Percentiles rank a stretch among this genome's conserved stretches.
Evolutionary conservation across 1,140 invertebrate genomes (phyloP).

Genomic region (Parapsyche elsis): DNA sequence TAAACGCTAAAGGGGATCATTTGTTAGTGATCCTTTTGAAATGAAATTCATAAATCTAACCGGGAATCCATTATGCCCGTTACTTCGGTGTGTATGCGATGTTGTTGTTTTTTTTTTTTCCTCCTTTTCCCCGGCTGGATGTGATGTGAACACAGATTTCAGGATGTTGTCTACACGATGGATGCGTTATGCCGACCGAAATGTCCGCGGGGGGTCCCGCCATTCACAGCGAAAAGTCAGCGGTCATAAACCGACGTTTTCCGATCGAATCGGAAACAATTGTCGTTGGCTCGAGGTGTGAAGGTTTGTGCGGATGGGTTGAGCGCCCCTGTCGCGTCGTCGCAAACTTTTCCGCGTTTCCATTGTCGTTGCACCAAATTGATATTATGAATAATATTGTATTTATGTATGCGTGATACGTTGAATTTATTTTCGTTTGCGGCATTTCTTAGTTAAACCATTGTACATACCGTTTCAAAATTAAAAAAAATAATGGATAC

Average conservation of each 20-base stretch:
- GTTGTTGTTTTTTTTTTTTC: constrained; percentile 16
- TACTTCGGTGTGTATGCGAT: neutral
- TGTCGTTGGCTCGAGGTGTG: neutral
- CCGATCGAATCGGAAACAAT: neutral
- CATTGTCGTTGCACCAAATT: constrained; percentile 49
- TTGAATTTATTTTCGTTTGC: too few species aligned
- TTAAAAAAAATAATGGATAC: too few species aligned
- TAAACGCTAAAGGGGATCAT: constrained; percentile 46
- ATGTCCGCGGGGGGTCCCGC: constrained; percentile 23
- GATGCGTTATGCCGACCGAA: constrained; percentile 39
- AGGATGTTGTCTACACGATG: constrained; percentile 53
- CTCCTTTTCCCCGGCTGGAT: constrained; percentile 7
- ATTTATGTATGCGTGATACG: too few species aligned
- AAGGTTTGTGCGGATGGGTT: neutral
- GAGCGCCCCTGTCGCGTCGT: constrained; percentile 19
- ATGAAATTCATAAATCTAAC: constrained; percentile 54
- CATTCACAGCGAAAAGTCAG: constrained; percentile 27
- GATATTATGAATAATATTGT: constrained; percentile 31
- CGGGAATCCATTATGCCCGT: constrained; percentile 41
- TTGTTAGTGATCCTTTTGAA: constrained; percentile 53
- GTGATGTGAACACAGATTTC: constrained; percentile 52
- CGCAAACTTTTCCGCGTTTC: constrained; percentile 17
- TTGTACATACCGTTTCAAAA: too few species aligned
- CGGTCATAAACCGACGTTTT: neutral
- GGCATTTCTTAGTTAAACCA: too few species aligned